phyloP scores from a whole-genome alignment of 35 echinoderm and acorn worm genomes.

The Acanthaster planci region DNA sequence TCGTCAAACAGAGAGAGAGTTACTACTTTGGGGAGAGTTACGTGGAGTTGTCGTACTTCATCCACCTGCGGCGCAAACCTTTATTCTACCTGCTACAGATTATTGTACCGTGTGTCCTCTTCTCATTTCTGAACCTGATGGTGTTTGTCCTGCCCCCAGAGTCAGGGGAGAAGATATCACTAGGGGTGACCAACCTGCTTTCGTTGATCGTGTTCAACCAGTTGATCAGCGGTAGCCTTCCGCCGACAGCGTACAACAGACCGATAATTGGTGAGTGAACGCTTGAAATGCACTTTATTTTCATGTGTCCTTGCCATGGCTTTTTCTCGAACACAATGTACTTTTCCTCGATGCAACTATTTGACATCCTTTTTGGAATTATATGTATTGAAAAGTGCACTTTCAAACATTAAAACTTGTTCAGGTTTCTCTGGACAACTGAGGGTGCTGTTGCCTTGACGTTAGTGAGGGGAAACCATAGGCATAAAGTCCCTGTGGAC shows the following conservation, averaged over 20 bases:
- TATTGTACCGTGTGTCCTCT: slow-evolving; percentile 68
- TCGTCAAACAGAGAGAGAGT: not conserved
- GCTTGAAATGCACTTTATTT: no score
- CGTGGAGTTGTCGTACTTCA: slow-evolving; percentile 2
- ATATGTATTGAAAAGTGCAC: no score
- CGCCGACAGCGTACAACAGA: slow-evolving; percentile 55
- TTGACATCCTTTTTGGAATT: no score
- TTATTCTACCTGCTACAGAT: slow-evolving; percentile 75
- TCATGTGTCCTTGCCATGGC: no score
- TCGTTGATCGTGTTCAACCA: slow-evolving; percentile 80
- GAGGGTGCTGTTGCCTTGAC: no score
- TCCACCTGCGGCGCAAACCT: slow-evolving; percentile 47
- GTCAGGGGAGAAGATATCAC: slow-evolving; percentile 77
- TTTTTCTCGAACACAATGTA: no score
- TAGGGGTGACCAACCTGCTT: slow-evolving; percentile 78
- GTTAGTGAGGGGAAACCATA: no score
- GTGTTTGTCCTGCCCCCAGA: slow-evolving; percentile 68
- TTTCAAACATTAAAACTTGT: no score
- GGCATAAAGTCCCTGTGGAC: no score
- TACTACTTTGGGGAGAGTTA: not conserved
- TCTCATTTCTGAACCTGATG: slow-evolving; percentile 65
- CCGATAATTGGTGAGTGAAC: slow-evolving; percentile 79
- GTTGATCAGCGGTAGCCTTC: slow-evolving; percentile 53
- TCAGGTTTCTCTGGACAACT: no score
- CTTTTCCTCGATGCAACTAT: no score